Evolutionary conservation across 2,113 vertebrate genomes (phyloP).

Genomic region (Girardinichthys multiradiatus): DNA sequence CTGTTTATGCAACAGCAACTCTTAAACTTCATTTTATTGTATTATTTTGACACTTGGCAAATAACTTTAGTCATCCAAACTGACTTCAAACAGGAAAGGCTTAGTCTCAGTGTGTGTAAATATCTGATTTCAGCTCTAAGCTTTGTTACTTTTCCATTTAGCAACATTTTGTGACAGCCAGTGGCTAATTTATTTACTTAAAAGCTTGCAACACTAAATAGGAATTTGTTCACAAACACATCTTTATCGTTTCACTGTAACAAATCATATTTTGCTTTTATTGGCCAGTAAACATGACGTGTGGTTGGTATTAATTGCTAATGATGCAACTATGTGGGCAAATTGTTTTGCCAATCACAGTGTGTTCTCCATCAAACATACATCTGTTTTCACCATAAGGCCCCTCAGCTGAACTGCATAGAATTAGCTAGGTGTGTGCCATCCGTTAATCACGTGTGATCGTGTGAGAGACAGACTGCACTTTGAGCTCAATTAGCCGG

Average conservation of each 20-base stretch:
- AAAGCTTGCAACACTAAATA: neutral
- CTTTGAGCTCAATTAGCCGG: constrained; percentile 82
- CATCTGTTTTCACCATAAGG: constrained; percentile 55
- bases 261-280: constrained; percentile 32
- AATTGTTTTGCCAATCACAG: constrained; percentile 75
- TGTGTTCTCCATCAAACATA: constrained; percentile 41
- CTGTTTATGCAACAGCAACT: too few relatives aligned
- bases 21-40: too few relatives aligned
- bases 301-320: constrained; percentile 62
- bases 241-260: constrained; percentile 35
- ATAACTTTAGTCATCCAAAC: too few relatives aligned
- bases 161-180: neutral
- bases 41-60: too few relatives aligned
- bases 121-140: neutral
- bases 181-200: neutral
- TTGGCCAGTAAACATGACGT: constrained; percentile 45
- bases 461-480: constrained; percentile 67
- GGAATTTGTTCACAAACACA: neutral
- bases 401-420: constrained; percentile 17
- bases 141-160: neutral
- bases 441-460: constrained; percentile 64
- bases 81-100: too few relatives aligned
- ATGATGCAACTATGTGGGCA: constrained; percentile 46
- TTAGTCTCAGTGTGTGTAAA: too few relatives aligned
- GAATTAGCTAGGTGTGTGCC: constrained; percentile 52